These are phyloP conservation scores for Aptenodytes forsteri DNA, from an alignment of 2,113 vertebrate species.

Conservation along the genomic window DNA sequence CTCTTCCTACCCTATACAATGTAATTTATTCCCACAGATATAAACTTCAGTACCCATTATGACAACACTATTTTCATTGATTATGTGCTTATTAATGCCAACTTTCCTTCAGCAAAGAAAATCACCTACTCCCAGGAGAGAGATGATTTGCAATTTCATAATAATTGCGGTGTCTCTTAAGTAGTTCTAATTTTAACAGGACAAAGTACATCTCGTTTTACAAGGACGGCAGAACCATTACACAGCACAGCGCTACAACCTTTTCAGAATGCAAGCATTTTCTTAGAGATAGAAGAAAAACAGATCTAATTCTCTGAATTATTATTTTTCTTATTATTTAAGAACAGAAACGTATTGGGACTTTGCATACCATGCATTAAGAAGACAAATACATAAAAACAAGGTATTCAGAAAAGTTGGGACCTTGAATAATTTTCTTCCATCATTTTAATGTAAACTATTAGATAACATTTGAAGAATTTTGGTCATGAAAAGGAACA, in stretches of 20 bases:
- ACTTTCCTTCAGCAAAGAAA: conserved; percentile 5
- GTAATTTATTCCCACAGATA: background rate
- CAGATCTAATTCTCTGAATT: background rate
- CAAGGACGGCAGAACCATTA: background rate
- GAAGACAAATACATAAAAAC: background rate
- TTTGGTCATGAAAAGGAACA: background rate
- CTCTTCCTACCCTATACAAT: background rate
- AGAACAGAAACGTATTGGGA: background rate
- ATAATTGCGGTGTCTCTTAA: background rate
- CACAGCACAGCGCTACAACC: background rate
- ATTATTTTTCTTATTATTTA: background rate
- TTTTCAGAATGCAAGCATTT: background rate
- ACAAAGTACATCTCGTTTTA: background rate
- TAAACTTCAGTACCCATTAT: background rate
- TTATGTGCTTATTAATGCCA: conserved; percentile 1
- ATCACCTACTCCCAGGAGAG: conserved; percentile 28
- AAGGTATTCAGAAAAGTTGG: background rate
- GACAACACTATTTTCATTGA: background rate
- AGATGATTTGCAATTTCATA: background rate
- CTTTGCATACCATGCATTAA: background rate
- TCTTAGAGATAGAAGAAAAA: background rate
- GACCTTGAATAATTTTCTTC: background rate
- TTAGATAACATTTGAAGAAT: background rate
- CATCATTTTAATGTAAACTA: background rate
- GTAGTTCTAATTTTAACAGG: conserved; percentile 44